Base-by-base conservation (phyloP, 2,113 vertebrate species). In the Caretta caretta region DNA sequence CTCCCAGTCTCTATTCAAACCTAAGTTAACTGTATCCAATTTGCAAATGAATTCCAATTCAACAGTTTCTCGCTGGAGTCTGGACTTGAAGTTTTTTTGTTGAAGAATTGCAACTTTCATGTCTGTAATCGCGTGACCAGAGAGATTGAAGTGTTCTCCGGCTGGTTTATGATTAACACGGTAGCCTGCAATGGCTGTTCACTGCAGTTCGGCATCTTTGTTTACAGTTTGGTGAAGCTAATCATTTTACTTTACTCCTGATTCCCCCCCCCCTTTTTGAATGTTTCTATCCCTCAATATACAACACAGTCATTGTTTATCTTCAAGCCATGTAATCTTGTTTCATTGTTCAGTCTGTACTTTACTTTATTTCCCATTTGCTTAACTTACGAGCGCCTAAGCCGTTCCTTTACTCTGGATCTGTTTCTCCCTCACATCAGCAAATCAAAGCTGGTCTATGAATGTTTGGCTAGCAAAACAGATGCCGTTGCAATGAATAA, bases 401-500 rank as follows among this genome's bases (percentile, higher is more conserved):
- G 56, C 25, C 56, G 27, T 57, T 57, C 27, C 9, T 31, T 62
- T 62, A 62, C 59, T 62, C 29, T 62, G 59, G 27, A 62, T 31
- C 31, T 27, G 25, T 57, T 27, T 57, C 24, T 59, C 85, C 69
- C 57, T 62, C 4, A 86, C 5, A 25, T 25, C 50, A 88, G 50
- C 42, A 88, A 86, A 93, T 10, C 1, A 11, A 85, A 91, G 38
- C 48, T 78, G 27, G 50, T 54, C 82, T 42, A 49, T 29, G 27
- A 31, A 62, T 31, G 59, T 62, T 31, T 62, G 59, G 12, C 29
- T 62, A 62, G 48, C 85, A 29, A 3, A 96, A 76, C 93, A 96
- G 95, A 88, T 96, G 93, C 88, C 84, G 84, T 46, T 78, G 78
- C 54, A 94, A 92, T 51, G 83, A 95, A 89, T 76, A 91, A 93